Conservation (phyloP, 1,140 invertebrate species). For the Hylyphantes graminicola region DNA sequence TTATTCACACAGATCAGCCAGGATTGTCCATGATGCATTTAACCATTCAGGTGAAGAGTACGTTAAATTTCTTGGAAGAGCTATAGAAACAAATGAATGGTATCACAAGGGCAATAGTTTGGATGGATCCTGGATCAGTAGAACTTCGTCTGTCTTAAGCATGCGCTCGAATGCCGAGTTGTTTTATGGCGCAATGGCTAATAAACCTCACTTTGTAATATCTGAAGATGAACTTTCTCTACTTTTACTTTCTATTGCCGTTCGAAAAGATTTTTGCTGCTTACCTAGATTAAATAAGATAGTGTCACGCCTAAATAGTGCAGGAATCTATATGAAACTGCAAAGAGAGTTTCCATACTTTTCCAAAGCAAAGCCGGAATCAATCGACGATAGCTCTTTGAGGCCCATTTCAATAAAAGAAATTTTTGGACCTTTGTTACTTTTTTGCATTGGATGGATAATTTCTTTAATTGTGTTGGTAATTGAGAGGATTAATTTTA, state of each 20-base stretch:
- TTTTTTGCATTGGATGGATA: neutral
- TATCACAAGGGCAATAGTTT: no score
- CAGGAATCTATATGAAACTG: slow-evolving; percentile 4
- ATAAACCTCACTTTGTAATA: neutral
- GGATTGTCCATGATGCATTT: neutral
- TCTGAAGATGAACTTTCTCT: neutral
- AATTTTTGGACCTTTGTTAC: neutral
- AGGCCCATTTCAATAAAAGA: neutral
- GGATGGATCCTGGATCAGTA: neutral
- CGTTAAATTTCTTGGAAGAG: neutral
- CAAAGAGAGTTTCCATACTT: neutral
- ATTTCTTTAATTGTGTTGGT: no score
- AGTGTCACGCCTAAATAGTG: neutral
- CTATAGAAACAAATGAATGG: neutral
- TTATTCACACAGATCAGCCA: neutral
- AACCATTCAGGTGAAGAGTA: neutral
- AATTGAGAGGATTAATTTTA: no score
- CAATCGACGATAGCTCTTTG: neutral
- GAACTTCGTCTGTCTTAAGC: neutral
- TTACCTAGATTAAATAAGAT: neutral
- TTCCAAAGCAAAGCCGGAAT: neutral
- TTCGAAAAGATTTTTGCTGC: neutral
- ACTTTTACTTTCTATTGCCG: neutral
- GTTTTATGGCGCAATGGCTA: neutral
- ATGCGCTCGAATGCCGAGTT: neutral